Base-by-base conservation (phyloP, 2,113 vertebrate genomes). In the Lophura nycthemera region DNA sequence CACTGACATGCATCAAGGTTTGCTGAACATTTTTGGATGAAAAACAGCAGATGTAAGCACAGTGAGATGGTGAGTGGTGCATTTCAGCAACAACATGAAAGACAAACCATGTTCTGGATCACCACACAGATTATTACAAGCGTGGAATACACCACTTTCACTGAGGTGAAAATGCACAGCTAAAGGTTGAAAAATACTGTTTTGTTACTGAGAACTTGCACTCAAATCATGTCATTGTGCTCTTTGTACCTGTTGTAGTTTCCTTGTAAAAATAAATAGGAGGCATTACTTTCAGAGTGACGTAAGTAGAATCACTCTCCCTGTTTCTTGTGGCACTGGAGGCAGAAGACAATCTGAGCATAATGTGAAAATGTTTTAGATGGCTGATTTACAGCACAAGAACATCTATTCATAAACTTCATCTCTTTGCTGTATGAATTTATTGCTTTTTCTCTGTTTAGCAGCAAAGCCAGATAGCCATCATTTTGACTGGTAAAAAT, bases 281-380 rank as follows among this genome's bases (percentile, higher is more conserved):
- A 32, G 29, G 54, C 27, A 57, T 32, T 32, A 57, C 30, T 57
- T 32, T 57, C 17, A 32, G 30, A 32, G 17, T 30, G 15, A 16
- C 27, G 3, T 18, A 57, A 18, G 29, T 20, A 84, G 32, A 50
- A 60, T 75, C 19, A 71, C 18, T 19, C 7, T 82, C 8, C 38
- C 12, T 72, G 29, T 2, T 10, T 13, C 5, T n/a, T 45, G 40
- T 61, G 47, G 34, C 7, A 61, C 29, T 34, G 29, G 34, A 69
- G 25, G 8, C 0, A 4, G 0, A 0, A 4, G 0, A 0, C 56
- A n/a, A 16, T 61, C 22, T 27, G 12, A 60, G 60, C 11, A 30
- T 8, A 45, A 3, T 36, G 45, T 24, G 24, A 78, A 79, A 7
- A 42, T 36, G 4, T 7, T 77, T 7, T 40, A 59, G 27, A 18